phyloP scores from a whole-genome alignment of 2,797 vertebrate species.

The Calcarius lapponicus region DNA sequence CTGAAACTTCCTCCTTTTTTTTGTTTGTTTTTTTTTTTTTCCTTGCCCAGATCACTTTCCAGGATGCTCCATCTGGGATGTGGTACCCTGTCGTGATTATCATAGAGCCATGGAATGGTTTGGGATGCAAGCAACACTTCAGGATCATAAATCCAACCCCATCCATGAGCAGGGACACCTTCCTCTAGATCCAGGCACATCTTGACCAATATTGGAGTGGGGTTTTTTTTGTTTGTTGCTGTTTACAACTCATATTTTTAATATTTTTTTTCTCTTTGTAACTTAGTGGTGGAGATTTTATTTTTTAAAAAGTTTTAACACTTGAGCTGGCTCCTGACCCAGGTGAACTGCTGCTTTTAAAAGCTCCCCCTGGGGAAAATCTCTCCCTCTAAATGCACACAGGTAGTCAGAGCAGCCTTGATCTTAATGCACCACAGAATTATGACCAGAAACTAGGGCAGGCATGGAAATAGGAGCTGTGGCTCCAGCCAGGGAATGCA shows the following conservation, averaged over 20 bases:
- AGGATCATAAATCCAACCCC: not conserved
- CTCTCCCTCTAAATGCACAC: not conserved
- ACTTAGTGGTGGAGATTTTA: not conserved
- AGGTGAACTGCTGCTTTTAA: not conserved
- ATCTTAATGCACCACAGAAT: conserved; percentile 5
- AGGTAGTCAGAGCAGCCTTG: conserved; percentile 3
- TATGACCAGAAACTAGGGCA: conserved; percentile 6
- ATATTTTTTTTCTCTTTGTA: not conserved
- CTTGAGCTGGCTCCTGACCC: not conserved
- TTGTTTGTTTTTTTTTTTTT: not conserved
- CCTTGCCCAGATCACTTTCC: not conserved
- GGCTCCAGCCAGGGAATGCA: not conserved
- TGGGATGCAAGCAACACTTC: not conserved
- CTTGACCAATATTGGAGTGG: not conserved
- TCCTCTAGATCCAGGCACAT: not conserved
- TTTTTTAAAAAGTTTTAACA: not conserved
- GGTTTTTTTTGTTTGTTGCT: not conserved
- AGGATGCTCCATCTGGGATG: accelerated
- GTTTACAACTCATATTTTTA: not conserved
- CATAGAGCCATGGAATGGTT: not conserved
- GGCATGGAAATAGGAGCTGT: not conserved
- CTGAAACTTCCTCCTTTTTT: not conserved
- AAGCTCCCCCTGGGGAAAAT: not conserved
- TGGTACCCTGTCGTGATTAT: not conserved
- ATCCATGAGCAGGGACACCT: not conserved